These are phyloP conservation scores for Danaus chrysippus DNA, from an alignment of 2,888 invertebrate genomes.

Conservation along the genomic window DNA sequence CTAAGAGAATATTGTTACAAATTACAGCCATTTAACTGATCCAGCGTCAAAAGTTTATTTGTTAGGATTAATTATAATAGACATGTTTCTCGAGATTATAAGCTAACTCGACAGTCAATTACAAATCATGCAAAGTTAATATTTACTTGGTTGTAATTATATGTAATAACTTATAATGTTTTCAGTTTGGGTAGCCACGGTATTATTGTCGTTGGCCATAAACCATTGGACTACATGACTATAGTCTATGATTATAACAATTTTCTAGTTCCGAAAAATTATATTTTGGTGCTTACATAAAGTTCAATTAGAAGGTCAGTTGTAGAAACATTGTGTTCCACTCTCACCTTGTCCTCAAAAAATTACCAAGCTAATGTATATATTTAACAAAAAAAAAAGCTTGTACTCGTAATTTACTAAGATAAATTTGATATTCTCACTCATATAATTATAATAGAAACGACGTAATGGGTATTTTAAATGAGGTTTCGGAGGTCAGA, in stretches of 20 bases:
- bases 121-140: not conserved
- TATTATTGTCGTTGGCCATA: not conserved
- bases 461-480: conserved; percentile 16
- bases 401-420: conserved; percentile 18
- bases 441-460: conserved; percentile 14
- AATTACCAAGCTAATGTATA: conserved; percentile 25
- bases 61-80: conserved; percentile 1
- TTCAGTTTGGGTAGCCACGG: too few species aligned
- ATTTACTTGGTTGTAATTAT: too few species aligned
- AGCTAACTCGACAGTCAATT: conserved; percentile 4
- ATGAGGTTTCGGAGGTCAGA: conserved; percentile 17
- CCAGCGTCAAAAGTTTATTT: conserved; percentile 10
- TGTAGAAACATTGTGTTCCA: conserved; percentile 24
- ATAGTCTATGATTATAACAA: conserved; percentile 25
- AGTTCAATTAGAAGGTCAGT: conserved; percentile 28
- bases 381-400: conserved; percentile 21
- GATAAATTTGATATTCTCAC: conserved; percentile 15
- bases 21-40: conserved; percentile 38
- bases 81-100: not conserved
- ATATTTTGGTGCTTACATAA: conserved; percentile 24
- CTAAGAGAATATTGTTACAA: conserved; percentile 58
- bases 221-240: conserved; percentile 8
- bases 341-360: conserved; percentile 32
- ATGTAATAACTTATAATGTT: too few species aligned
- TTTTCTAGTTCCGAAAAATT: conserved; percentile 25